Percentiles rank a stretch among this genome's conserved stretches.
These are phyloP conservation scores for Mus minutoides DNA, from an alignment of 2,797 vertebrate species.

Conservation along the genomic window DNA sequence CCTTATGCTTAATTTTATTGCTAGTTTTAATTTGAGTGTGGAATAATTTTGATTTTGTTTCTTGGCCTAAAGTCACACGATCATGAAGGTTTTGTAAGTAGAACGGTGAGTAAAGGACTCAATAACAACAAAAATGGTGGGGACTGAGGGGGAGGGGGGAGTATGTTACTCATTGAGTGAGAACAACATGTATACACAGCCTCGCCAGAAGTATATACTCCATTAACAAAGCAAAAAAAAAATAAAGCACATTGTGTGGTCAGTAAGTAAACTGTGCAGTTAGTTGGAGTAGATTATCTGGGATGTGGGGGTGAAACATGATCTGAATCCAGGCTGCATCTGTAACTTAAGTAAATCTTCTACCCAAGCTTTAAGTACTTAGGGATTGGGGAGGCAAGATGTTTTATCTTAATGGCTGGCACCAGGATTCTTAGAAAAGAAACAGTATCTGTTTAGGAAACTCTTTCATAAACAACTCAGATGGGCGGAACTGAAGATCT, in stretches of 20 bases:
- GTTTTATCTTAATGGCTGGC: constrained; percentile 56
- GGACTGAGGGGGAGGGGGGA: not conserved
- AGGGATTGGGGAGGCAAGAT: not conserved
- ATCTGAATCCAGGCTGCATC: not conserved
- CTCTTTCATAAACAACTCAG: constrained; percentile 34
- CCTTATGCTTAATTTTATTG: not conserved
- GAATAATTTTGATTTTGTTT: constrained; percentile 13
- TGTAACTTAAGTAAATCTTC: constrained; percentile 34
- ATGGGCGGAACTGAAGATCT: not conserved
- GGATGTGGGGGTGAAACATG: not conserved
- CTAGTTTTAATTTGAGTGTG: not conserved
- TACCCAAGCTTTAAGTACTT: constrained; percentile 16
- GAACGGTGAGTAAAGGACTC: not conserved
- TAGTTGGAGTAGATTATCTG: not conserved
- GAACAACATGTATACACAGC: not conserved
- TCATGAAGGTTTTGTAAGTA: not conserved
- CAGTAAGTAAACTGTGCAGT: not conserved
- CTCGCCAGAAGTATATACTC: not conserved
- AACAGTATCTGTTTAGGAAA: constrained; percentile 50
- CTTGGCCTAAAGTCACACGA: constrained; percentile 5
- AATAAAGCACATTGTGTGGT: not conserved
- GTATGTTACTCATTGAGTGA: not conserved
- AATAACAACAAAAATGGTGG: not conserved
- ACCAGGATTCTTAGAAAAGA: constrained; percentile 52
- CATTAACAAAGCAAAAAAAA: not conserved